Evolutionary conservation across 2,113 vertebrate species (phyloP), one percentile per base, ranked within the genome.

Genomic region (Tenebrosternarchus preto): DNA sequence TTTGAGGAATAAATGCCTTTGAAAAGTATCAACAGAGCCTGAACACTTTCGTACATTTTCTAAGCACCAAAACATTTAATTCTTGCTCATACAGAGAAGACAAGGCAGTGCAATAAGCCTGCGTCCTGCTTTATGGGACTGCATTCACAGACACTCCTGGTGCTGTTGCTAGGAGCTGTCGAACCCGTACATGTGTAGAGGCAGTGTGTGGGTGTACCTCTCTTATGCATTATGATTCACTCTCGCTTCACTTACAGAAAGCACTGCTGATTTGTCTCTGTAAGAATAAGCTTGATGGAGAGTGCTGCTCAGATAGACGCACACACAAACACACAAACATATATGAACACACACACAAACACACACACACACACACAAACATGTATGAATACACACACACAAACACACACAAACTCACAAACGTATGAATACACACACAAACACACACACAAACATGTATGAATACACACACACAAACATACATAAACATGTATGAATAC

Each of bases 161-260:
- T n/a, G 56, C 72, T 74, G 72, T 74, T 74, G 72, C 72, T 74
- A 74, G 72, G 72, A 60, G 72, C 72, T 74, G 72, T 24, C 60
- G 72, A 31, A 74, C 59, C 24, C n/a, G 36, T 60, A 31, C 31
- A 25, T 74, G 72, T 39, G 72, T 39, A 74, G 64, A 22, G 31
- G 72, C 33, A 11, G 29, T 60, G 72, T 60, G 72, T 74, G 72
- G 55, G 72, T 24, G 72, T 74, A 29, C 71, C 53, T 60, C 72
- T 55, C 69, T 55, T 50, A 72, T 55, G 56, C 72, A 74, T 74
- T 74, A 60, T 74, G 72, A 74, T 74, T 74, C 72, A 74, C 53
- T 73, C 50, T 22, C 9, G 56, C 55, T 60, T 74, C 29, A 60
- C 29, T 36, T 39, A 39, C 72, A 60, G 56, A 31, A 60, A 24